Base-by-base conservation (phyloP, 2,113 vertebrate genomes). In the Bombycilla garrulus region DNA sequence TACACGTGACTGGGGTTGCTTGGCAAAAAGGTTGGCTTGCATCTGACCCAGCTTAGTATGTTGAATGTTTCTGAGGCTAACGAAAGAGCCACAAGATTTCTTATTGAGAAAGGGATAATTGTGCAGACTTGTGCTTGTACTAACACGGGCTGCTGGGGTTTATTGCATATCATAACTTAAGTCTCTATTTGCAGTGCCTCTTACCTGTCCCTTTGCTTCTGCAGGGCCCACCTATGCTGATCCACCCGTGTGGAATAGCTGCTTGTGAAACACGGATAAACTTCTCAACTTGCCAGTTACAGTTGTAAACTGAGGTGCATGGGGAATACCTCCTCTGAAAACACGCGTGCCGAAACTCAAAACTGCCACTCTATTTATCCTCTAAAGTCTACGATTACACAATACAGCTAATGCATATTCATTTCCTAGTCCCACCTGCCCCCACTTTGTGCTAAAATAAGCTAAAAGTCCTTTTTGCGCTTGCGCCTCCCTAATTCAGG, bases 71-170 rank as follows among this genome's bases (percentile, higher is more conserved):
- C 82, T 66, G 74, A 25, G 44, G 22, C 50, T 80, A 56, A 88
- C 80, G 80, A 88, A 78, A 93, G 54, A 80, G 38, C 33, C 22
- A 44, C 22, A 33, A 29, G n/a, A 42, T 70, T 92, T 88, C 72
- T 78, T 81, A 35, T 3, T 77, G 56, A 51, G 33, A 50, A 53
- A 36, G 88, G 60, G 35, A 70, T 40, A 78, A 67, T 50, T 53
- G 35, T 86, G 31, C 18, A 82, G 71, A 24, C 28, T n/a, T 36
- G 15, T 47, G n/a, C 51, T 33, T 20, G 26, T 36, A 42, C 28
- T 65, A 13, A n/a, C 25, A 7, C 0, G 3, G 62, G 21, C 71
- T 73, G 45, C 62, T 4, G 18, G 0, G 1, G 8, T 33, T 77
- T 54, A 33, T 6, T 56, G 57, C 10, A 4, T 6, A 15, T 60